These are phyloP conservation scores for Stictonetta naevosa DNA, from an alignment of 2,113 vertebrate genomes.

Conservation along the genomic window DNA sequence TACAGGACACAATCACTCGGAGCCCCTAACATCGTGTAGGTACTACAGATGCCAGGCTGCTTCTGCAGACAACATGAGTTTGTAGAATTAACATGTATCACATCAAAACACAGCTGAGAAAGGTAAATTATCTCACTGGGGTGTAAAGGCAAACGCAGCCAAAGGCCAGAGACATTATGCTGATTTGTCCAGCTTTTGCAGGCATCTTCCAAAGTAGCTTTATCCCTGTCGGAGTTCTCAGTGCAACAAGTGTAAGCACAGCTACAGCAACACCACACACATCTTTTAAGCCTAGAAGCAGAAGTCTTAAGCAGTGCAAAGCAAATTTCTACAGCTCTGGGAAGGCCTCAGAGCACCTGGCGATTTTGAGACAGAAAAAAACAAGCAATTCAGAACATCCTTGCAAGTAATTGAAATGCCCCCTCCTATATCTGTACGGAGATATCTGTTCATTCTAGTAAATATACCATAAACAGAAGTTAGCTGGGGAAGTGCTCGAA, in stretches of 20 bases:
- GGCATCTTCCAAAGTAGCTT: not conserved
- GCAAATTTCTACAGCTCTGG: not conserved
- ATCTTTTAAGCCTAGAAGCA: not conserved
- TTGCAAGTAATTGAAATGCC: not conserved
- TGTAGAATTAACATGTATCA: not conserved
- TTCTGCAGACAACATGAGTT: not conserved
- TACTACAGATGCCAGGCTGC: not conserved
- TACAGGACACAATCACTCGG: not conserved
- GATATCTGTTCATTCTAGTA: not conserved
- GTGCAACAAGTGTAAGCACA: not conserved
- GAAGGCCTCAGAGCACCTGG: not conserved
- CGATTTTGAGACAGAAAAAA: not conserved
- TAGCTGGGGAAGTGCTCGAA: not conserved
- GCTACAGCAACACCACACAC: not conserved
- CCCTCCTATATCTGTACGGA: too few species aligned
- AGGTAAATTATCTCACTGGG: not conserved
- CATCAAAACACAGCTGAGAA: not conserved
- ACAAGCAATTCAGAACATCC: not conserved
- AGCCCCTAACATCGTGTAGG: not conserved
- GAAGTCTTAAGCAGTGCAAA: not conserved
- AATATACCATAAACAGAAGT: not conserved
- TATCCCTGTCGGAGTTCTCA: not conserved
- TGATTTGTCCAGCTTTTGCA: not conserved
- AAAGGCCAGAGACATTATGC: not conserved
- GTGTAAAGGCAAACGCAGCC: not conserved